phyloP scores from a whole-genome alignment of 2,113 vertebrate species.

The Tamias sibiricus region DNA sequence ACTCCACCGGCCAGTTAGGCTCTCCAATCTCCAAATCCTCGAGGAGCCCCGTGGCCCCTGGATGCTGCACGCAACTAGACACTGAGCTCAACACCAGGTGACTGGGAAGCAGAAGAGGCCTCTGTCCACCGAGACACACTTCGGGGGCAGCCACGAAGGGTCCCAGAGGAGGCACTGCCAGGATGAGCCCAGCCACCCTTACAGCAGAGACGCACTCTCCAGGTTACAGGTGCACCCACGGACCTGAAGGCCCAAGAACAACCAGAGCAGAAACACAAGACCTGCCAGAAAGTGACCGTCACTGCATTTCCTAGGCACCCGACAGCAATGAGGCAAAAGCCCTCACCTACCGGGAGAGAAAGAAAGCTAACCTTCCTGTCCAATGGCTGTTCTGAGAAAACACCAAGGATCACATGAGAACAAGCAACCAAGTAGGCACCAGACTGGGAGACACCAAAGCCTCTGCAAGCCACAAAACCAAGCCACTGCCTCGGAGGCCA shows the following conservation, averaged over 20 bases:
- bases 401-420: accelerated
- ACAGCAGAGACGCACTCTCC: background rate
- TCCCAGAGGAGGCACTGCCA: background rate
- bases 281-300: accelerated
- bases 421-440: background rate
- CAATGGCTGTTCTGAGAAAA: background rate
- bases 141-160: background rate
- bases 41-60: background rate
- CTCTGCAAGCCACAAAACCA: accelerated
- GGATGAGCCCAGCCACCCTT: background rate
- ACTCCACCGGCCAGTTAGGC: accelerated
- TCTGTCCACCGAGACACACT: background rate
- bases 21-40: background rate
- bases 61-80: too few relatives aligned
- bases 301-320: background rate
- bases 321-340: background rate
- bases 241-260: background rate
- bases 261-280: background rate
- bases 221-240: accelerated
- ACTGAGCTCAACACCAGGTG: background rate
- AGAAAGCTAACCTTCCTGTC: background rate
- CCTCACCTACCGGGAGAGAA: accelerated
- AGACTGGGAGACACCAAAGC: too few relatives aligned
- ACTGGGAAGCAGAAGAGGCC: background rate
- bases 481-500: background rate